Conservation (phyloP, 2,888 invertebrate species). For the Didymodactylos carnosus region DNA sequence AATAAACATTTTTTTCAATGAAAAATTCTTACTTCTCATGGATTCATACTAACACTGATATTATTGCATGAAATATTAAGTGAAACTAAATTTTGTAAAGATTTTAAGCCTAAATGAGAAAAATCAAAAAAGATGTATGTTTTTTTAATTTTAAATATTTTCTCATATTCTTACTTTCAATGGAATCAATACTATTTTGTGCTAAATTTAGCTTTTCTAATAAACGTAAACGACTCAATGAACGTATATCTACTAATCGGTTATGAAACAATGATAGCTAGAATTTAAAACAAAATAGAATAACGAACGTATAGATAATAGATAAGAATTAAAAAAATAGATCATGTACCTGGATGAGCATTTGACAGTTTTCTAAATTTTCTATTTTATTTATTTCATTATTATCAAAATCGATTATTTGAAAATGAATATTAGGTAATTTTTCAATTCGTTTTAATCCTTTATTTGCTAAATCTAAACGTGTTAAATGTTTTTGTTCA, state of each 20-base stretch:
- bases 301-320: fast-evolving
- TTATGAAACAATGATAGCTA: conserved; percentile 54
- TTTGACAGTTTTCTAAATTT: neutral
- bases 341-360: neutral
- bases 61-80: conserved; percentile 69
- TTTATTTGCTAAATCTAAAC: neutral
- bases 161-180: conserved; percentile 45
- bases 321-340: no score
- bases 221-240: conserved; percentile 56
- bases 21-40: neutral
- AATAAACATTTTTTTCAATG: neutral
- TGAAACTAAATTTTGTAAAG: conserved; percentile 55
- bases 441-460: neutral
- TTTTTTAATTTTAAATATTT: neutral
- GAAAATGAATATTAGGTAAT: neutral
- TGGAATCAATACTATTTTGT: conserved; percentile 65
- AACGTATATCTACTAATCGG: conserved; percentile 65
- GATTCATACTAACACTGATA: conserved; percentile 46
- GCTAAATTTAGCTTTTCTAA: conserved; percentile 61
- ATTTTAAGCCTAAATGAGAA: conserved; percentile 45
- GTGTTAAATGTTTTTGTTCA: neutral
- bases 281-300: neutral
- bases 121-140: neutral
- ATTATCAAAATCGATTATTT: neutral
- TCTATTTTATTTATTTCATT: neutral